Evolutionary conservation across 2,888 invertebrate species (phyloP).

Genomic region (Xiphydria camelus): DNA sequence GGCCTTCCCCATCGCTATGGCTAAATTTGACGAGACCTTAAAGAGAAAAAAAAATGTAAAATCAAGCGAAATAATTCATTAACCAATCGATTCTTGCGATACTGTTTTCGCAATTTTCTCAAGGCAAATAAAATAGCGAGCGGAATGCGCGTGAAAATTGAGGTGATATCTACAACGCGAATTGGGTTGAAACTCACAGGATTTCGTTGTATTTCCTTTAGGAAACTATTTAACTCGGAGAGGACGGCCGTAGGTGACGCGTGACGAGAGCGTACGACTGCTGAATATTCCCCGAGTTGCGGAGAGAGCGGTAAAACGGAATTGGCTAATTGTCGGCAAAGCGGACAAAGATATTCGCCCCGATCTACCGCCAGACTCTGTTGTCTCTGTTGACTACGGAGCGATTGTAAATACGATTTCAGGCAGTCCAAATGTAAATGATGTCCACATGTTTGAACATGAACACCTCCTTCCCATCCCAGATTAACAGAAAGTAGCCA

Average conservation of each 20-base stretch:
- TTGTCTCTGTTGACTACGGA: conserved; percentile 76
- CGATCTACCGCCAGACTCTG: conserved; percentile 74
- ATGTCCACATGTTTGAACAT: conserved; percentile 95
- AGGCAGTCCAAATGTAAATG: conserved; percentile 94
- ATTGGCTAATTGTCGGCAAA: conserved; percentile 91
- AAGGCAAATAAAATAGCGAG: conserved; percentile 7
- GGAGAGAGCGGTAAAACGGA: conserved; percentile 85
- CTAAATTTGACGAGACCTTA: conserved; percentile 72
- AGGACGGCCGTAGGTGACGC: conserved; percentile 59
- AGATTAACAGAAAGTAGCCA: conserved; percentile 80
- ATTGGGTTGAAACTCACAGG: conserved; percentile 66
- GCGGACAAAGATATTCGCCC: conserved; percentile 92
- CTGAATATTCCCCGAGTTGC: conserved; percentile 68
- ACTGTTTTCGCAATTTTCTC: conserved; percentile 5
- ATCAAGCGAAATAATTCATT: conserved; percentile 3
- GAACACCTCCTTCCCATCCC: conserved; percentile 90
- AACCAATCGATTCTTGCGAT: conserved; percentile 3
- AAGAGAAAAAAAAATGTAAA: conserved; percentile 22
- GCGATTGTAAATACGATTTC: conserved; percentile 84
- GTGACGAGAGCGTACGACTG: conserved; percentile 66
- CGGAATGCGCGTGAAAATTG: neutral
- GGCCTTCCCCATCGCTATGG: conserved; percentile 87
- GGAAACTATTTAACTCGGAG: conserved; percentile 63
- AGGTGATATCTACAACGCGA: neutral
- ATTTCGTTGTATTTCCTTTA: conserved; percentile 69